phyloP scores from a whole-genome alignment of 1,140 invertebrate genomes.

The Archivesica marissinica region DNA sequence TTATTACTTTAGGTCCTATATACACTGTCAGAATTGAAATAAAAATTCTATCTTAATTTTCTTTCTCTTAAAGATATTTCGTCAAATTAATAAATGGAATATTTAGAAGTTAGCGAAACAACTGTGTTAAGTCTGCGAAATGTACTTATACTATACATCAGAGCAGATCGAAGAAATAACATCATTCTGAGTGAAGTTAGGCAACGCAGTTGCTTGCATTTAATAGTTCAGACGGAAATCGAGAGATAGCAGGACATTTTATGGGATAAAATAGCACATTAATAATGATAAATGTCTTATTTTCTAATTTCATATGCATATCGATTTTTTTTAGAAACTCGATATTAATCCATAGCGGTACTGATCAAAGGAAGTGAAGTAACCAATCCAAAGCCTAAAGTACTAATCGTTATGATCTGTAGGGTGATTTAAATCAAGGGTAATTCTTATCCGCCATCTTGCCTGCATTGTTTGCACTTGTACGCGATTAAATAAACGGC shows the following conservation, averaged over 20 bases:
- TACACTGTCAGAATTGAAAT: conserved; percentile 56
- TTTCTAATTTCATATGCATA: conserved; percentile 41
- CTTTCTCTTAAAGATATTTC: conserved; percentile 28
- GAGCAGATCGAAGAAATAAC: not conserved
- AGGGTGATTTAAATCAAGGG: not conserved
- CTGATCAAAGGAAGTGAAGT: conserved; percentile 31
- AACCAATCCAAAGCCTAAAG: conserved; percentile 31
- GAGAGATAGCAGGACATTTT: conserved; percentile 36
- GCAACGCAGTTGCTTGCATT: conserved; percentile 11
- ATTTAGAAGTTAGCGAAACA: conserved; percentile 32
- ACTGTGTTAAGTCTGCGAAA: conserved; percentile 1
- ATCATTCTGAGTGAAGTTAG: not conserved
- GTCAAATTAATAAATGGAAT: conserved; percentile 46
- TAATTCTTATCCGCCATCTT: conserved; percentile 20
- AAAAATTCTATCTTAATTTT: conserved; percentile 63
- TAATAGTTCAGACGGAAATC: not conserved
- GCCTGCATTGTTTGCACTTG: conserved; percentile 24
- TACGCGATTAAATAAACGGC: conserved; percentile 43
- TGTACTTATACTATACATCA: conserved; percentile 4
- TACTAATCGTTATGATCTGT: conserved; percentile 30
- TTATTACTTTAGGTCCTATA: conserved; percentile 47
- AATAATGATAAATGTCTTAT: conserved; percentile 36
- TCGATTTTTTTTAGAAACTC: conserved; percentile 46
- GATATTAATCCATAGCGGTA: conserved; percentile 5
- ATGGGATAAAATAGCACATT: conserved; percentile 38